Evolutionary conservation across 2,888 invertebrate species (phyloP), one percentile per base, ranked within the genome.

Genomic region (Cyclophora punctaria): DNA sequence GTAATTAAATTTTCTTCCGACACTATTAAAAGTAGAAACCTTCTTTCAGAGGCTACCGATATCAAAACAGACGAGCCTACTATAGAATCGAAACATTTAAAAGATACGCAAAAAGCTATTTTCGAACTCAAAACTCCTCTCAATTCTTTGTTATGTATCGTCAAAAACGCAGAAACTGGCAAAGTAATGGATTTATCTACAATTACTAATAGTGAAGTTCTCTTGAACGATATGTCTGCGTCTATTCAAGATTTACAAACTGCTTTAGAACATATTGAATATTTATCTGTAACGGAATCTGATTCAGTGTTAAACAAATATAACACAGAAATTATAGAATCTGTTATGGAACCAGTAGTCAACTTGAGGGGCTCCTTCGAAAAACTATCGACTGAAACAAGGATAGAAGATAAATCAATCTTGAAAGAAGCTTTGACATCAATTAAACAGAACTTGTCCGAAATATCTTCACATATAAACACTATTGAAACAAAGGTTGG

Each of bases 271-370:
- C 80, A 83, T 63, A 80, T 89, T 46, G 88, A 90, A 52, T 83
- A 85, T 50, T 78, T 90, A 0, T 84, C 91, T 4, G 76, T 91
- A 6, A 89, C 85, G 56, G 91, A 91, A 74, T 84, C 90, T 0
- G 71, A 55, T 6, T 67, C 71, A n/a, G 57, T 71, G 2, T 58
- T 85, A 44, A 63, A 75, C 44, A 83, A 81, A 55, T 82, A 90
- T 49, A 91, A 91, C 59, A 90, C 92, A 52, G 90, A 91, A 50
- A 86, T 93, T 40, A 86, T 93, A 50, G 92, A 93, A 66, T 89
- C 90, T 48, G 90, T 93, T 0, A 90, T 91, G 61, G 89, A 90
- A 7, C 91, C 93, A 0, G 82, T 93, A n/a, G 80, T 91, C 49
- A 92, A 93, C 68, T 73, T 93, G 4, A 86, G 91, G 55, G 90